A percentile compares a stretch with the other conserved stretches of the same genome.
Evolutionary conservation across 1,140 invertebrate genomes (phyloP).

Genomic region (Diuraphis noxia): DNA sequence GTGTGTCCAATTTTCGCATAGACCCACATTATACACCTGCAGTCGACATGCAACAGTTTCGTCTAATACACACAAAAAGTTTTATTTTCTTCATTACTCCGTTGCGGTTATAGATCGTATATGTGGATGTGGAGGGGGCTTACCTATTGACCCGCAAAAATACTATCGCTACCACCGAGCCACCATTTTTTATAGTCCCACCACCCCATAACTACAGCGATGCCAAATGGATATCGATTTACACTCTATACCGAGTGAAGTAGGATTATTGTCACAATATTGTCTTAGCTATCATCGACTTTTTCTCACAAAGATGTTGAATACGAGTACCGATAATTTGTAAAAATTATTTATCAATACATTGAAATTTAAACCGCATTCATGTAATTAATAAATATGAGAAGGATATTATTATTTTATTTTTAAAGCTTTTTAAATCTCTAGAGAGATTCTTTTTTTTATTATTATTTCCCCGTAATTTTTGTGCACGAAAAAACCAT

Average conservation of each 20-base stretch:
- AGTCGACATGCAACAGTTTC: conserved; percentile 18
- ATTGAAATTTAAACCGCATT: neutral
- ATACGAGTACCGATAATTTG: neutral
- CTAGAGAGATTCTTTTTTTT: neutral
- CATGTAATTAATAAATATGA: neutral
- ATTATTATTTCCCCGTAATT: neutral
- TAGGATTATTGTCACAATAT: neutral
- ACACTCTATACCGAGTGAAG: neutral
- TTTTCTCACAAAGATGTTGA: neutral
- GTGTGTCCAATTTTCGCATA: neutral
- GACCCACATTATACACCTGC: neutral
- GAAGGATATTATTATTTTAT: neutral
- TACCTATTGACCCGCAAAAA: neutral
- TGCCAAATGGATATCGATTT: neutral
- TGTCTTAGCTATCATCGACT: neutral
- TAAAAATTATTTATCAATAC: neutral
- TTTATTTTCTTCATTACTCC: neutral
- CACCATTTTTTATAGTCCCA: neutral
- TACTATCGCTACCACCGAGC: neutral
- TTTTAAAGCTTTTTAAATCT: neutral
- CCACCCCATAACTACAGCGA: neutral
- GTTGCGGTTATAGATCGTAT: neutral
- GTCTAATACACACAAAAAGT: neutral
- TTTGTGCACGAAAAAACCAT: neutral
- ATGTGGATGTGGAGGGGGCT: neutral